These are phyloP conservation scores for Aspidiotus destructor DNA, from an alignment of 2,888 invertebrate genomes.

Conservation along the genomic window DNA sequence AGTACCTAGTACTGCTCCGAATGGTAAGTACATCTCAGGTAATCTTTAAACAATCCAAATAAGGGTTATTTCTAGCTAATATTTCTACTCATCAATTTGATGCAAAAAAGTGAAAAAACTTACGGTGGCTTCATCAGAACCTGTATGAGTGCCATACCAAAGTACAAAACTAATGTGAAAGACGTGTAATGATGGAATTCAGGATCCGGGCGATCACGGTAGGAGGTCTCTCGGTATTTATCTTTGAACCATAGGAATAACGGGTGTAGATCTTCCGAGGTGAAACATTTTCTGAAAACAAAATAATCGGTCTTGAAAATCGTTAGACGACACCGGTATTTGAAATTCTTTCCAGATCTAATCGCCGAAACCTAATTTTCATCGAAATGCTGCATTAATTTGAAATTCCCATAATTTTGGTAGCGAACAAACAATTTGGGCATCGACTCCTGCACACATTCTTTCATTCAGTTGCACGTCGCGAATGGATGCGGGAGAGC, in stretches of 20 bases:
- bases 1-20: constrained; percentile 60
- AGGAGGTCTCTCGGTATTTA: constrained; percentile 62
- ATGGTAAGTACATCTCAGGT: constrained; percentile 37
- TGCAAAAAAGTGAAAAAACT: constrained; percentile 39
- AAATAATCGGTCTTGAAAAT: neutral
- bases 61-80: neutral
- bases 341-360: too few species aligned
- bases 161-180: constrained; percentile 66
- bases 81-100: neutral
- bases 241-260: constrained; percentile 74
- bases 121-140: constrained; percentile 68
- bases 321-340: too few species aligned
- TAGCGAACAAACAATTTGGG: too few species aligned
- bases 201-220: constrained; percentile 65
- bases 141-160: constrained; percentile 68
- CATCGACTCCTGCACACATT: too few species aligned
- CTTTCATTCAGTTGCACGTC: too few species aligned
- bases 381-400: too few species aligned
- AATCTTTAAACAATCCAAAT: neutral
- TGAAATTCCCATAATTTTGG: too few species aligned
- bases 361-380: too few species aligned
- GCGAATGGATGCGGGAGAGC: too few species aligned
- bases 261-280: constrained; percentile 65
- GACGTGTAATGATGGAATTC: constrained; percentile 79
- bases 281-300: constrained; percentile 49